Percentiles rank a stretch among this genome's conserved stretches.
Evolutionary conservation across 2,113 vertebrate genomes (phyloP).

Genomic region (Syrrhaptes paradoxus): DNA sequence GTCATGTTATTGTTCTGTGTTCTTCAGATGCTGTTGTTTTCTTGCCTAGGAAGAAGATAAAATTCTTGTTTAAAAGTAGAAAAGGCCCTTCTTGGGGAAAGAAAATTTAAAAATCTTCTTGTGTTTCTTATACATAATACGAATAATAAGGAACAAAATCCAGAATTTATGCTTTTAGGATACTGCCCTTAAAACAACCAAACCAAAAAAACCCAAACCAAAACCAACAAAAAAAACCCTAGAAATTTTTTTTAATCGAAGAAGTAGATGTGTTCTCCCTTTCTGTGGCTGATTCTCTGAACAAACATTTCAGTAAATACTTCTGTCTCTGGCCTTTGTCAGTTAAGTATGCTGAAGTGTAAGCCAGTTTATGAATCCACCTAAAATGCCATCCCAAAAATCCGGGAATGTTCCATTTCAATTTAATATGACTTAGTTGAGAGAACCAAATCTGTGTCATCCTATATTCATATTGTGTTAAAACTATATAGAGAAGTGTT

Average conservation of each 20-base stretch:
- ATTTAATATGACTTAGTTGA: not conserved
- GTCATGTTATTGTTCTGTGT: not conserved
- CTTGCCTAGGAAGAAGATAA: not conserved
- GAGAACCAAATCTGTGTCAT: not conserved
- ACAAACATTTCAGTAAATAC: not conserved
- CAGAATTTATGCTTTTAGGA: not conserved
- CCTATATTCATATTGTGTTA: not conserved
- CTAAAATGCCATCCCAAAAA: not conserved
- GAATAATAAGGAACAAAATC: not conserved
- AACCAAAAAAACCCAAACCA: not conserved
- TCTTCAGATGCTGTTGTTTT: not conserved
- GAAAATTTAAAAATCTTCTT: not conserved
- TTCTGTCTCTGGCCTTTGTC: not conserved
- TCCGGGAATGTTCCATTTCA: not conserved
- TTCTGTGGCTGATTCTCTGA: not conserved
- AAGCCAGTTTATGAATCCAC: not conserved
- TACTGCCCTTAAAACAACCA: not conserved
- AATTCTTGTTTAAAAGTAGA: not conserved
- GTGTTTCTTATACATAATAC: not conserved
- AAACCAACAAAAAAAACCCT: not conserved
- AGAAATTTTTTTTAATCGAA: not conserved
- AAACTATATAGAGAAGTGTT: not conserved
- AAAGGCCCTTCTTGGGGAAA: not conserved
- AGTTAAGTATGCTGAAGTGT: not conserved
- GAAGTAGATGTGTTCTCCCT: not conserved